Evolutionary conservation across 2,113 vertebrate species (phyloP), one percentile per base, ranked within the genome.

Genomic region (Actenoides lindsayi): DNA sequence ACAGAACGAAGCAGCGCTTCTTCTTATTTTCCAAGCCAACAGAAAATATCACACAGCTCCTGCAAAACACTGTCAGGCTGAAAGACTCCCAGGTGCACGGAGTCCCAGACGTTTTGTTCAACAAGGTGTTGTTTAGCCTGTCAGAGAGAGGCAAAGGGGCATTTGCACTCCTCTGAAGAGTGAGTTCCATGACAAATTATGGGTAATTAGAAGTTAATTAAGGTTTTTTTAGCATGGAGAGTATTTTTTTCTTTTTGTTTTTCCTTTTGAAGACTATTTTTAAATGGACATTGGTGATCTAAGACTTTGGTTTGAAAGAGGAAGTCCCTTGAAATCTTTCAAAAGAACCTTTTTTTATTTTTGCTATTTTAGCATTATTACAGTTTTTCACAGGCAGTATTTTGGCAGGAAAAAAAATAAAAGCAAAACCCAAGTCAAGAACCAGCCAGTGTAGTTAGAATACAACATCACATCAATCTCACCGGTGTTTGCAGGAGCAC

Each of bases 121-220:
- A 37, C 46, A 74, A 64, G 64, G 31, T 39, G 20, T 10, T 1
- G 0, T 59, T 81, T 64, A 86, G 69, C 27, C 27, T 48, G 15
- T 14, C 54, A 65, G 57, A n/a, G 0, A 81, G 15, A 56, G 35
- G 46, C 33, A 82, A 1, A 3, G 11, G 25, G 56, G 28, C 0
- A 0, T 28, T 42, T 30, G 16, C 19, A 39, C 27, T 18, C 37
- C 35, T 83, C 35, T 16, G 64, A 67, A 86, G n/a, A 53, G 6
- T 3, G 54, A 83, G 18, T 46, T 81, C 60, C 14, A 6, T 44
- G 53, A 37, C 11, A 42, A 78, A 41, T 41, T 24, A 25, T 6
- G n/a, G 54, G 8, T 53, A 8, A 35, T 41, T 53, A 37, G 41
- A 89, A 74, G 30, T n/a, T 68, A 67, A 71, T 41, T 57, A 56